Conservation (phyloP, 2,797 vertebrate genomes). For the Luscinia megarhynchos region DNA sequence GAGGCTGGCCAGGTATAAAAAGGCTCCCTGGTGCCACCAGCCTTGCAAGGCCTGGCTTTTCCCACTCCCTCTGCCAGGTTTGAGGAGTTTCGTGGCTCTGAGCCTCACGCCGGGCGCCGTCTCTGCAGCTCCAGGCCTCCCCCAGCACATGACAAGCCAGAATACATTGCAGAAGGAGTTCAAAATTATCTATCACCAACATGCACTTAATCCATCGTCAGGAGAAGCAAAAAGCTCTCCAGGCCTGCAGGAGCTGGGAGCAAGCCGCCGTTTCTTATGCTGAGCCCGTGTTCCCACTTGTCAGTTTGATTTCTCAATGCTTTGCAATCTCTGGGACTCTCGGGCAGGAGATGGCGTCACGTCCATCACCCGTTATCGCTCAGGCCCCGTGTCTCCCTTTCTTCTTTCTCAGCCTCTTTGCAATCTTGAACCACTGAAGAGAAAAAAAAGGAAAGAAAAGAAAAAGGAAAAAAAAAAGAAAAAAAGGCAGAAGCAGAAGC, state of each 20-base stretch:
- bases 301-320: conserved; percentile 71
- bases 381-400: conserved; percentile 41
- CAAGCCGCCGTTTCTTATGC: conserved; percentile 44
- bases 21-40: neutral
- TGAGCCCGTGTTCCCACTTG: conserved; percentile 60
- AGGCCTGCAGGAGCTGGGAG: conserved; percentile 48
- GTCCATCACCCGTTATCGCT: conserved; percentile 66
- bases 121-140: neutral
- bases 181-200: conserved; percentile 59
- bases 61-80: neutral
- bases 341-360: conserved; percentile 23
- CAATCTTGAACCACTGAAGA: conserved; percentile 43
- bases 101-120: neutral
- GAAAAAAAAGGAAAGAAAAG: too few species aligned
- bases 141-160: conserved; percentile 34
- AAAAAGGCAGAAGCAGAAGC: neutral
- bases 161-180: conserved; percentile 56
- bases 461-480: neutral
- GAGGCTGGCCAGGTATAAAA: neutral
- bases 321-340: conserved; percentile 54
- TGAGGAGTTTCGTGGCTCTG: neutral
- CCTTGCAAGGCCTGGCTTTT: neutral
- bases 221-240: conserved; percentile 45
- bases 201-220: conserved; percentile 66
- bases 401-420: conserved; percentile 47